A percentile compares a stretch with the other conserved stretches of the same genome.
Evolutionary conservation across 2,888 invertebrate species (phyloP).

Genomic region (Drosophila prolongata): DNA sequence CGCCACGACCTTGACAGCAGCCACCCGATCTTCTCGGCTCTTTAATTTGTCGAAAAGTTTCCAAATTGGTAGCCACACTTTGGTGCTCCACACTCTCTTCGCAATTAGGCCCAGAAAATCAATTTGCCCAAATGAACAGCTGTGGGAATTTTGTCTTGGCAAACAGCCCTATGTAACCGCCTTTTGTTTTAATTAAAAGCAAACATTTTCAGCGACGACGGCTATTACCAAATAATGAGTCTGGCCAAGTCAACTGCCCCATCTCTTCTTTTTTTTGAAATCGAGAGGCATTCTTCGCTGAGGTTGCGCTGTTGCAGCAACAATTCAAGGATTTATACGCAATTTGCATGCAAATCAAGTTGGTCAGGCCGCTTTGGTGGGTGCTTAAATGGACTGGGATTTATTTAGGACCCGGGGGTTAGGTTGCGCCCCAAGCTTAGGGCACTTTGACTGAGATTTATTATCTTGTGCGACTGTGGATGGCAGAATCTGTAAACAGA

Average conservation of each 20-base stretch:
- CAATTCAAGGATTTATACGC: conserved; percentile 66
- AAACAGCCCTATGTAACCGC: not conserved
- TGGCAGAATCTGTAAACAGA: conserved; percentile 13
- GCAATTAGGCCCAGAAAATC: conserved; percentile 26
- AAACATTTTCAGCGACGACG: conserved; percentile 45
- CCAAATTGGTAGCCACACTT: conserved; percentile 24
- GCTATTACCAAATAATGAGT: conserved; percentile 30
- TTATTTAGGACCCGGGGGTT: not conserved
- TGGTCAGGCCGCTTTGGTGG: conserved; percentile 13
- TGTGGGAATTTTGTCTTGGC: conserved; percentile 22
- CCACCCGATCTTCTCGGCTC: not conserved
- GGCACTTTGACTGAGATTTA: conserved; percentile 46
- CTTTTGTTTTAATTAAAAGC: conserved; percentile 59
- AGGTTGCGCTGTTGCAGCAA: conserved; percentile 13
- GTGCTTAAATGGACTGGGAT: not conserved
- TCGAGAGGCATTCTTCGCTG: conserved; percentile 6
- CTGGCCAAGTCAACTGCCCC: conserved; percentile 19
- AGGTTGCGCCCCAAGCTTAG: conserved; percentile 8
- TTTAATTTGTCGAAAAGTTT: conserved; percentile 24
- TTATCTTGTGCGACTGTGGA: conserved; percentile 22
- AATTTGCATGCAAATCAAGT: conserved; percentile 69
- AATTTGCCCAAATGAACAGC: conserved; percentile 23
- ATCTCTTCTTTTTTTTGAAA: conserved; percentile 2
- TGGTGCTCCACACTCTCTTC: not conserved
- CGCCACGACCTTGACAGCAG: conserved; percentile 10